phyloP scores from a whole-genome alignment of 2,888 invertebrate species.

The Meta bourneti region DNA sequence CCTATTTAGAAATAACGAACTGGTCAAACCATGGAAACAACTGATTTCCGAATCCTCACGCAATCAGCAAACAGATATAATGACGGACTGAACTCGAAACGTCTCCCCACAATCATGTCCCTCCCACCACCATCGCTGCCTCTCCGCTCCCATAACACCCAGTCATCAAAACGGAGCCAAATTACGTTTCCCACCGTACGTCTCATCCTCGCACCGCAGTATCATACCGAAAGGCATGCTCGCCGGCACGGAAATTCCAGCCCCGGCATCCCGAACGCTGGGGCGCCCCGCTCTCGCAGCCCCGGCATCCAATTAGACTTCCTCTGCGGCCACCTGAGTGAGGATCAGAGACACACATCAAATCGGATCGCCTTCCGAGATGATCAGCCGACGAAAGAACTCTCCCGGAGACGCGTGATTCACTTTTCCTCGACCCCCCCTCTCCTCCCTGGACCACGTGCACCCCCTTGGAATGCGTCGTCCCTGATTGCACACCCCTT shows the following conservation, averaged over 20 bases:
- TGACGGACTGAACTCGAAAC: no score
- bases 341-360: not conserved
- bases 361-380: conserved; percentile 17
- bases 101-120: no score
- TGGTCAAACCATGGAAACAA: no score
- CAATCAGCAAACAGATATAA: no score
- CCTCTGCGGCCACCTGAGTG: not conserved
- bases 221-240: no score
- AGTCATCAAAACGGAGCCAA: no score
- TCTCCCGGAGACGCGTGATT: conserved; percentile 18
- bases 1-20: no score
- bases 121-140: no score
- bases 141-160: no score
- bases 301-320: conserved; percentile 16
- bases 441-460: not conserved
- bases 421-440: conserved; percentile 43
- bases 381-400: not conserved
- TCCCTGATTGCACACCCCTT: conserved; percentile 53
- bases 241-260: not conserved
- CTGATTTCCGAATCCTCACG: no score
- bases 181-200: no score
- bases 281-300: not conserved
- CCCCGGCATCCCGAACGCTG: not conserved
- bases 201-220: no score
- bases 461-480: conserved; percentile 15